Conservation (phyloP, 2,888 invertebrate genomes). For the Congeria kusceri region DNA sequence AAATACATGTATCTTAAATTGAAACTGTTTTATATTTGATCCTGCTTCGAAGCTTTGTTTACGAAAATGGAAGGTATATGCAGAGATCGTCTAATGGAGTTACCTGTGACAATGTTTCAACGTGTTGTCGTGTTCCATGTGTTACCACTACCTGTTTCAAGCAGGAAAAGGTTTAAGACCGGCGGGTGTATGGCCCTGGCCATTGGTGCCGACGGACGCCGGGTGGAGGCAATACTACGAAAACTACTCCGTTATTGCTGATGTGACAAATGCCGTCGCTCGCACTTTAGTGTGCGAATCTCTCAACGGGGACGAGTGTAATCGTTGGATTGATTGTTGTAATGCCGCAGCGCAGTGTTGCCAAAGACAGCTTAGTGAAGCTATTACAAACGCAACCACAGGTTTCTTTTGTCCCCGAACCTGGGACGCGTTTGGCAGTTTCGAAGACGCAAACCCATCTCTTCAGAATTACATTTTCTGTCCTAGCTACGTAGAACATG, state of each 20-base stretch:
- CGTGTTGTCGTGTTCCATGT: slow-evolving; percentile 4
- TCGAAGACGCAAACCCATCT: slow-evolving; percentile 66
- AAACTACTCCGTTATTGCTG: slow-evolving; percentile 51
- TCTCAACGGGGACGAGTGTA: slow-evolving; percentile 64
- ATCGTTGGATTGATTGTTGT: slow-evolving; percentile 72
- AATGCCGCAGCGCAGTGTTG: slow-evolving; percentile 68
- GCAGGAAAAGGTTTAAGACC: neutral
- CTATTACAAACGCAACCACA: slow-evolving; percentile 31
- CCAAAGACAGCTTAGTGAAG: slow-evolving; percentile 54
- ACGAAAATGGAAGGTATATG: neutral
- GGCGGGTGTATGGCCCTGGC: neutral
- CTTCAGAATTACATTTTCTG: slow-evolving; percentile 78
- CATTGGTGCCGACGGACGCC: neutral
- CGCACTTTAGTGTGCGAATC: slow-evolving; percentile 59
- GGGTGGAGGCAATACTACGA: neutral
- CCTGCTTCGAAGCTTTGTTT: neutral
- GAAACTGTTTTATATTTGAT: too few relatives aligned
- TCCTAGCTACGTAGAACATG: slow-evolving; percentile 84
- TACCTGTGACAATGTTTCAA: neutral
- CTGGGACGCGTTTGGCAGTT: slow-evolving; percentile 79
- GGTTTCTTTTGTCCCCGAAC: slow-evolving; percentile 71
- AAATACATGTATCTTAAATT: too few relatives aligned
- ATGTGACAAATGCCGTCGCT: slow-evolving; percentile 63
- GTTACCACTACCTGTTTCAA: neutral
- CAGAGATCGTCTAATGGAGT: neutral